Percentiles rank a stretch among this genome's conserved stretches.
phyloP scores from a whole-genome alignment of 2,113 vertebrate species.

The Telmatochromis sp. region DNA sequence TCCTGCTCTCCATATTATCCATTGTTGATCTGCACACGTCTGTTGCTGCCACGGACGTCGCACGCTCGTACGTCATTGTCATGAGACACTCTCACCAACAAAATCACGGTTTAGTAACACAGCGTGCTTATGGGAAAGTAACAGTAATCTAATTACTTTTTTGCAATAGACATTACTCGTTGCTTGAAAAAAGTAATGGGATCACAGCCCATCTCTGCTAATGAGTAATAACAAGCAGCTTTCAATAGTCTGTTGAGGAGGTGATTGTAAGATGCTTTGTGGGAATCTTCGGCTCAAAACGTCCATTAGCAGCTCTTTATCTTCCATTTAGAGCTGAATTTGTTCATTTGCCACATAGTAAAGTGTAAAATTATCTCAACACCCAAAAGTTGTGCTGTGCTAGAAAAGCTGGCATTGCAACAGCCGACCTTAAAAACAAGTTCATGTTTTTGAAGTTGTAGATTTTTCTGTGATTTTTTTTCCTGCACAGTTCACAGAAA shows the following conservation, averaged over 20 bases:
- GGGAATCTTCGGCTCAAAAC: background rate
- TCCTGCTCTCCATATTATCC: accelerated
- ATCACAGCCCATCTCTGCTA: background rate
- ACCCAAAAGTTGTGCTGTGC: background rate
- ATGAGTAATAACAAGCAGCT: background rate
- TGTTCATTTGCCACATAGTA: background rate
- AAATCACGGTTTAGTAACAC: background rate
- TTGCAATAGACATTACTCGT: background rate
- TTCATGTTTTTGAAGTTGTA: background rate
- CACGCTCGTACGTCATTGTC: accelerated
- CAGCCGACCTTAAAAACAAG: background rate
- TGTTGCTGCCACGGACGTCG: accelerated
- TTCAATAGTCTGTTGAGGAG: background rate
- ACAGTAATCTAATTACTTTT: background rate
- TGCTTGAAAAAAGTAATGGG: background rate
- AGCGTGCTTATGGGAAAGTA: background rate
- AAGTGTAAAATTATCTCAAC: background rate
- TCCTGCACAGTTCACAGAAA: background rate
- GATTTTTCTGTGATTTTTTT: background rate
- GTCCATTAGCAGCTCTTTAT: background rate
- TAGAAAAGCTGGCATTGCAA: background rate
- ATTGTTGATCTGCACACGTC: background rate
- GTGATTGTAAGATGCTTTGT: background rate
- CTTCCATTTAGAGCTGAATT: background rate
- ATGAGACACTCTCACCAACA: background rate